Base-by-base conservation (phyloP, 2,113 vertebrate genomes). In the Eonycteris spelaea region DNA sequence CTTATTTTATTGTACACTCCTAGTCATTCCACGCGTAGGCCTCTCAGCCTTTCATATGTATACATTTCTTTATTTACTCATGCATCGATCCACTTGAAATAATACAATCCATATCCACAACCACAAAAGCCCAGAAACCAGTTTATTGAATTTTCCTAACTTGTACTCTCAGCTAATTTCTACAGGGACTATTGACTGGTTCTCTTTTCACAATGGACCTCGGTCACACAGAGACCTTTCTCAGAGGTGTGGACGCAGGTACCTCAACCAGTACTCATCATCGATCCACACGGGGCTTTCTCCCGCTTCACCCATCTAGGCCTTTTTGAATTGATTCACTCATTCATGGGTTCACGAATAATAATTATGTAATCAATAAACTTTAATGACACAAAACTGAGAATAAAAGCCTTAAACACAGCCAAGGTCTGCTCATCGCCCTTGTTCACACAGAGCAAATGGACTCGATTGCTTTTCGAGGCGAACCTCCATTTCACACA, bases 401-500 rank as follows among this genome's bases (percentile, higher is more conserved):
- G 59, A n/a, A 65, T 9, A 51, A 67, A 57, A 53, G 10, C 4
- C 59, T 77, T 51, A 11, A 61, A 33, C 1, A 38, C 24, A 33
- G 22, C 14, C 51, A 2, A 22, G 40, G 14, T 15, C 57, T 30
- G 2, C 21, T 7, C 19, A 3, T 2, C 2, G 43, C 8, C 57
- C 38, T 12, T 18, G 18, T 40, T 19, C n/a, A 12, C 2, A 1
- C 2, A 26, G n/a, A 63, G 5, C 18, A 14, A 55, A 73, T 0
- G 48, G 26, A 61, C 35, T 4, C 28, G 0, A 3, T 7, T 15
- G 1, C 70, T 12, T 2, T 28, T 7, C 48, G 18, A 21, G 2
- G 10, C 0, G 18, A 51, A 4, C 28, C 30, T 51, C 22, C 7
- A 14, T 14, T 40, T 43, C 2, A 1, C 35, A 5, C 4, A 3